Evolutionary conservation across 1,140 invertebrate genomes (phyloP).

Genomic region (Aphaenogaster floridana): DNA sequence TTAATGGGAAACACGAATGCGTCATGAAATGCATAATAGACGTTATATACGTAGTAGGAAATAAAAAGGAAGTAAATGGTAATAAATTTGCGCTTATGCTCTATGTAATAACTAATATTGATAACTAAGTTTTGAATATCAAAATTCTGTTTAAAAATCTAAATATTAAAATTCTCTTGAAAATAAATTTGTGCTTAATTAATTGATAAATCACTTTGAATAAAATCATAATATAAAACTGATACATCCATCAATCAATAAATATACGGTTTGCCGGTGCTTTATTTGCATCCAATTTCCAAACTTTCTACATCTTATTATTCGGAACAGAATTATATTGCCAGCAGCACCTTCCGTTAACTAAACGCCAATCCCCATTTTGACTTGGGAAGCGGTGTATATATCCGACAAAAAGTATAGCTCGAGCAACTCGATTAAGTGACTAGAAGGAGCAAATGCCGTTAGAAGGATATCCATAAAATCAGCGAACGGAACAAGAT

Average conservation of each 20-base stretch:
- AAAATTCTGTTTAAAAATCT: not conserved
- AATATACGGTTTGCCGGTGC: not conserved
- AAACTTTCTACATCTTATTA: slow-evolving; percentile 7
- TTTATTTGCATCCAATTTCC: slow-evolving; percentile 56
- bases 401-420: slow-evolving; percentile 36
- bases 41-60: not conserved
- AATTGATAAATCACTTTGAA: slow-evolving; percentile 2
- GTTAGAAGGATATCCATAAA: slow-evolving; percentile 42
- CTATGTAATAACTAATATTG: not conserved
- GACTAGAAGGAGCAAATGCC: not conserved
- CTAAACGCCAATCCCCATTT: not conserved
- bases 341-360: slow-evolving; percentile 35
- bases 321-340: slow-evolving; percentile 24
- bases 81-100: not conserved
- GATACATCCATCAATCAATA: not conserved
- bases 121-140: slow-evolving; percentile 8
- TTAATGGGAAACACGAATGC: not conserved
- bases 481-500: slow-evolving; percentile 43
- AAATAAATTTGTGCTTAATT: not conserved
- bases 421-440: not conserved
- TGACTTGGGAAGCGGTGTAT: not conserved
- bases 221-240: not conserved
- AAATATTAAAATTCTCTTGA: not conserved
- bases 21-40: slow-evolving; percentile 11
- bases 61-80: not conserved